Conservation (phyloP, 2,797 vertebrate species). For the Loriculus beryllinus region DNA sequence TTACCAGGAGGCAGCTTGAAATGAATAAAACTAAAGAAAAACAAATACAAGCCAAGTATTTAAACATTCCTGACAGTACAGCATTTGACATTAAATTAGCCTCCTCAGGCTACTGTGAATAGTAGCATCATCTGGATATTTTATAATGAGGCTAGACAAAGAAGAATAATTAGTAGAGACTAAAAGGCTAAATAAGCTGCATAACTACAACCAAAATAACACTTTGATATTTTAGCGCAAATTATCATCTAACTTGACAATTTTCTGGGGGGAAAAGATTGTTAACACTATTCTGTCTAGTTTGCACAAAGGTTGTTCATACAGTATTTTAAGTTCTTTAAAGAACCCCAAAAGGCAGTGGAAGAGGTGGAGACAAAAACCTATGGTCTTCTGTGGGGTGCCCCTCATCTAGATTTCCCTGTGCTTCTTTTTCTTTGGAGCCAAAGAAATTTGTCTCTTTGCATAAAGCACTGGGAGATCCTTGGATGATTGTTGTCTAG, state of each 20-base stretch:
- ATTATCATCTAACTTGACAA: neutral
- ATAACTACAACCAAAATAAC: neutral
- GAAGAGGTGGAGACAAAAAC: neutral
- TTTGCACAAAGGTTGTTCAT: neutral
- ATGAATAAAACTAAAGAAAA: neutral
- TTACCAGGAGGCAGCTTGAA: neutral
- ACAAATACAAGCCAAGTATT: neutral
- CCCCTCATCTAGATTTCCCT: neutral
- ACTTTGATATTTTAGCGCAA: neutral
- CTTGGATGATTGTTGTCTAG: neutral
- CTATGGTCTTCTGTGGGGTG: neutral
- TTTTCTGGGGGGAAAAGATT: fast-evolving
- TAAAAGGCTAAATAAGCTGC: neutral
- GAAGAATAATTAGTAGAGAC: neutral
- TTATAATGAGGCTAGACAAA: slow-evolving; percentile 12
- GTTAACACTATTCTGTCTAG: neutral
- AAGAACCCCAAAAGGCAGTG: neutral
- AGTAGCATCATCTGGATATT: neutral
- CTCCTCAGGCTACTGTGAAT: neutral
- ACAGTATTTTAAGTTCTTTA: neutral
- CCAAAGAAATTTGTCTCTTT: neutral
- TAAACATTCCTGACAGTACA: neutral
- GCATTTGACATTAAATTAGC: neutral
- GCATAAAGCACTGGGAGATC: neutral
- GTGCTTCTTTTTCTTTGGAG: neutral